Conservation (phyloP, 2,888 invertebrate genomes). For the Aspidapion aeneum region DNA sequence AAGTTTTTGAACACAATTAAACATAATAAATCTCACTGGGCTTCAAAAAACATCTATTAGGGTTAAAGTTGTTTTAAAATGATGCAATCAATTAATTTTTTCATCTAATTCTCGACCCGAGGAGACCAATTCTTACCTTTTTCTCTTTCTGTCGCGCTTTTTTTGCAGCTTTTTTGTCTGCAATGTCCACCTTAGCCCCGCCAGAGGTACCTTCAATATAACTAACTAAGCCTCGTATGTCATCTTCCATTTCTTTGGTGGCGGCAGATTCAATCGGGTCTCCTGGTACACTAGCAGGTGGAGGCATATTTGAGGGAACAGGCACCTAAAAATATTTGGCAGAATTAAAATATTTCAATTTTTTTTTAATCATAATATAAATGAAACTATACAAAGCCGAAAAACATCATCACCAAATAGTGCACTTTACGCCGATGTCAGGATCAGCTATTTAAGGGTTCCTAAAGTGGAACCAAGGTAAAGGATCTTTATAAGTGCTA, state of each 20-base stretch:
- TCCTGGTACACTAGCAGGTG: constrained; percentile 28
- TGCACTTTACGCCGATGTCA: too few species aligned
- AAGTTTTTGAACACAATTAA: too few species aligned
- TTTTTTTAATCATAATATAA: background rate
- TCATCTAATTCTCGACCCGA: too few species aligned
- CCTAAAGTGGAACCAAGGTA: too few species aligned
- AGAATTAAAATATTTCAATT: background rate
- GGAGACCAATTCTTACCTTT: constrained; percentile 62
- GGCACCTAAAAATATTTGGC: constrained; percentile 23
- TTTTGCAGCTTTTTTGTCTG: constrained; percentile 74
- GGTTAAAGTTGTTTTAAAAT: too few species aligned
- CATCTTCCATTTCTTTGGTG: constrained; percentile 28
- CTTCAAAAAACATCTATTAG: too few species aligned
- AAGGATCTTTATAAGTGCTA: too few species aligned
- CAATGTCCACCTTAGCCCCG: constrained; percentile 41
- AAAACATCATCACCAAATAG: too few species aligned
- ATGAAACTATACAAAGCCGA: too few species aligned
- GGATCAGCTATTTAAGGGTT: too few species aligned
- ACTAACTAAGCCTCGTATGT: constrained; percentile 45
- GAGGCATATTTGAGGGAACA: constrained; percentile 30
- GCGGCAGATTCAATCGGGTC: constrained; percentile 25
- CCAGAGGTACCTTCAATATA: constrained; percentile 45
- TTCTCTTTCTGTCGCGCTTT: constrained; percentile 76
- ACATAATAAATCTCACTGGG: too few species aligned
- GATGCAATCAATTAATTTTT: too few species aligned